phyloP scores from a whole-genome alignment of 2,797 vertebrate genomes.

The Clarias pachynema region DNA sequence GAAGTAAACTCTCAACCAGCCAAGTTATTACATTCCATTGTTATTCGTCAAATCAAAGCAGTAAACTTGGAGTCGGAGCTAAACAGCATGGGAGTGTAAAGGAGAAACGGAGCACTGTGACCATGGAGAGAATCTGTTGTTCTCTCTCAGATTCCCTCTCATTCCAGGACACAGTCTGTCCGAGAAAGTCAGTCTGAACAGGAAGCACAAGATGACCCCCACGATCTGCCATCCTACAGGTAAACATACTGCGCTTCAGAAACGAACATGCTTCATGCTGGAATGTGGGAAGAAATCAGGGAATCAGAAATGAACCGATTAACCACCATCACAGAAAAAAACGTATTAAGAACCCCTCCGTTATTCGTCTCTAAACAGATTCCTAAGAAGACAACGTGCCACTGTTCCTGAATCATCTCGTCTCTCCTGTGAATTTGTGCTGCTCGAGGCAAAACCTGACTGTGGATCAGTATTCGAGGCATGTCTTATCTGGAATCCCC shows the following conservation, averaged over 20 bases:
- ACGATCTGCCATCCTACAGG: constrained; percentile 2
- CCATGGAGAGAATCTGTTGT: constrained; percentile 14
- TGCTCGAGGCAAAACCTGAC: constrained; percentile 9
- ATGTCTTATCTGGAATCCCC: constrained; percentile 49
- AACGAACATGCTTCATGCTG: not conserved
- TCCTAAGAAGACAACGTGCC: not conserved
- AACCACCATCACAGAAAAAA: not conserved
- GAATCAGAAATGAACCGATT: not conserved
- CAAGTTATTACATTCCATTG: not conserved
- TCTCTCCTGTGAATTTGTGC: not conserved
- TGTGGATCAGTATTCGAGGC: constrained; percentile 14
- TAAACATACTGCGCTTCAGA: not conserved
- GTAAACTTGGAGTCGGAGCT: constrained; percentile 1
- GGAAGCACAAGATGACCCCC: constrained; percentile 22
- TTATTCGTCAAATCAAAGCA: not conserved
- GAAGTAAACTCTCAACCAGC: not conserved
- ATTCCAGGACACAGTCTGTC: not conserved
- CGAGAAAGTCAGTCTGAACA: not conserved
- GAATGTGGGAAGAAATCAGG: not conserved
- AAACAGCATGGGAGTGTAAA: not conserved
- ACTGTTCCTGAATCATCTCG: constrained; percentile 1
- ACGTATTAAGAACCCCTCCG: not conserved
- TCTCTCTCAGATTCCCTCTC: not conserved
- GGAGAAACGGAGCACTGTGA: constrained; percentile 12
- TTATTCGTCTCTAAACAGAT: not conserved